These are phyloP conservation scores for Acholoe squamosa DNA, from an alignment of 2,888 invertebrate species.

Conservation along the genomic window DNA sequence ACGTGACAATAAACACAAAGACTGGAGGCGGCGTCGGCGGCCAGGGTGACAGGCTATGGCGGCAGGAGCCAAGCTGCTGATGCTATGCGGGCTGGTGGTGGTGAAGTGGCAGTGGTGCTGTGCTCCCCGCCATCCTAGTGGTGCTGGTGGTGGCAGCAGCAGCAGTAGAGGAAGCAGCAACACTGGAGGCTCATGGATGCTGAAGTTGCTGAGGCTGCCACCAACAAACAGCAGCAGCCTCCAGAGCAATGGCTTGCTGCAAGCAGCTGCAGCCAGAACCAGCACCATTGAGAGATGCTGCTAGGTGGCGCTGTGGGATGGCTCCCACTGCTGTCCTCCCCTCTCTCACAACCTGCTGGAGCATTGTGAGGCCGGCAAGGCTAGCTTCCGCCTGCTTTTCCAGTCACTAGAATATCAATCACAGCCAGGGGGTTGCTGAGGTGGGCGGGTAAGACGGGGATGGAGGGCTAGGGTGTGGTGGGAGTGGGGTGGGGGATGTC, in stretches of 20 bases:
- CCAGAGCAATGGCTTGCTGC: not conserved
- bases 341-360: constrained; percentile 11
- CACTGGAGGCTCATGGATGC: not conserved
- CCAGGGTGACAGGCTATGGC: not conserved
- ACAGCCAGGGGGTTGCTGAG: not conserved
- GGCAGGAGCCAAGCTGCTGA: not conserved
- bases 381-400: constrained; percentile 44
- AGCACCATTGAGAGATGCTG: constrained; percentile 31
- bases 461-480: not conserved
- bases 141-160: not conserved
- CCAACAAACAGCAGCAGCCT: not conserved
- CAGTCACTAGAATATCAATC: constrained; percentile 59
- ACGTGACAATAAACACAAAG: constrained; percentile 61
- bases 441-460: not conserved
- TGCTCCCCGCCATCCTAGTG: not conserved
- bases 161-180: constrained; percentile 13
- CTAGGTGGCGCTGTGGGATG: not conserved
- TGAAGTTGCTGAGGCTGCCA: not conserved
- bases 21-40: constrained; percentile 20
- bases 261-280: constrained; percentile 31
- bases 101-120: not conserved
- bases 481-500: not conserved
- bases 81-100: constrained; percentile 20
- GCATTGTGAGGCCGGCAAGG: constrained; percentile 47
- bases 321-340: not conserved